Base-by-base conservation (phyloP, 2,797 vertebrate genomes). In the Semaprochilodus insignis region DNA sequence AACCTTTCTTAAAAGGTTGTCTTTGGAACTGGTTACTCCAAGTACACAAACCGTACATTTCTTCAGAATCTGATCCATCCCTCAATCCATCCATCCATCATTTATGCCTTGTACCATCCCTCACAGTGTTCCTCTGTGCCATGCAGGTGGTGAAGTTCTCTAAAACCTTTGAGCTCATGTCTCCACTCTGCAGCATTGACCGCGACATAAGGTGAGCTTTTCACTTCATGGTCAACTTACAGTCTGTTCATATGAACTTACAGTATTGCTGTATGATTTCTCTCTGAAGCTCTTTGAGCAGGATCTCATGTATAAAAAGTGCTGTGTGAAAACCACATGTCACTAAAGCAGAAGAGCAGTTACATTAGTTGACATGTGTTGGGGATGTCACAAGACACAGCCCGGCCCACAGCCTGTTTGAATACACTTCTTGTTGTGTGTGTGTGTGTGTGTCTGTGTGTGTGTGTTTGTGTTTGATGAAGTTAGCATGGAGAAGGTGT, bases 61-160 rank as follows among this genome's bases (percentile, higher is more conserved):
- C 8, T 48, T 48, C 44, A 11, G 8, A 48, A 6, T 40, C 40
- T 40, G 2, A 40, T 40, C 1, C 44, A 48, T 13, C 44, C 44
- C 11, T 81, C 15, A 15, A 27, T 67, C 51, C 57, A 31, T 23
- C 23, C 55, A 34, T 55, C 7, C 14, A 27, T 74, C 44, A 4
- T 2, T 44, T 3, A 10, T 73, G 6, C 69, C 16, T 60, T 48
- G 11, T 19, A n/a, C 36, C 31, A 67, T 7, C 23, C 54, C 63
- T 54, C 25, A 40, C 21, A 62, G 21, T 70, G 4, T 51, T 63
- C 60, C 17, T 62, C 27, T 69, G 8, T 80, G 44, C 60, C 59
- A 74, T 15, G 75, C 93, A 99, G 98, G 98, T 99, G 88, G 98
- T 99, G 91, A 99, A 99, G 92, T 99, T 99, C 92, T 99, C 97